Evolutionary conservation across 2,888 invertebrate species (phyloP), one percentile per base, ranked within the genome.

Genomic region (Eilema caniola): DNA sequence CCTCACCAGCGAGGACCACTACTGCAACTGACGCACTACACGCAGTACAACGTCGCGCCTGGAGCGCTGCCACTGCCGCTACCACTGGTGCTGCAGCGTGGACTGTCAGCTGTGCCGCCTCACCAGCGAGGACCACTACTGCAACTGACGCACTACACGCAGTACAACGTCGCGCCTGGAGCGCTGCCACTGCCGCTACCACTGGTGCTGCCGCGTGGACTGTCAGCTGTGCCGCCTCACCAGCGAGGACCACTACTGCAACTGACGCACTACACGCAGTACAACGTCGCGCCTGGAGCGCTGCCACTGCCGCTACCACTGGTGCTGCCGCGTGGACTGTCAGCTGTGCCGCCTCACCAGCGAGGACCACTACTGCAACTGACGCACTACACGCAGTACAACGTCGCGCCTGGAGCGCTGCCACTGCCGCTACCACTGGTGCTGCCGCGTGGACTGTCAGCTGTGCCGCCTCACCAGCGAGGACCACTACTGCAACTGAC

Each of bases 291-390:
- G 96, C 69, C 96, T 97, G 66, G 97, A 98, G 91, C 95, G 97
- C 86, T 98, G 98, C 92, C 97, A 97, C 87, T 98, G 98, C 95
- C 97, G 97, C 90, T 98, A 98, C 94, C 97, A 97, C 93, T 98
- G 97, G 96, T 98, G 98, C 92, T 98, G 98, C 94, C 97, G 97
- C 90, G 98, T 98, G 74, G 97, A 97, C 95, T 98, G 98, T 94
- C 97, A 98, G 92, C 97, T 97, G 61, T 98, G 98, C 92, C 95
- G 96, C 79, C 96, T 96, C 83, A 96, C 96, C 90, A 96, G 97
- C 65, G 96, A 97, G 84, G 96, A 97, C 72, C 97, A 97, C 92
- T 97, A 96, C 92, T 98, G 98, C 95, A 96, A 96, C 90, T 97
- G 89, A 96, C 64, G 16, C 7, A n/a, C 31, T 0, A 20, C 14